Evolutionary conservation across 2,797 vertebrate species (phyloP), one percentile per base, ranked within the genome.

Genomic region (Mus minutoides): DNA sequence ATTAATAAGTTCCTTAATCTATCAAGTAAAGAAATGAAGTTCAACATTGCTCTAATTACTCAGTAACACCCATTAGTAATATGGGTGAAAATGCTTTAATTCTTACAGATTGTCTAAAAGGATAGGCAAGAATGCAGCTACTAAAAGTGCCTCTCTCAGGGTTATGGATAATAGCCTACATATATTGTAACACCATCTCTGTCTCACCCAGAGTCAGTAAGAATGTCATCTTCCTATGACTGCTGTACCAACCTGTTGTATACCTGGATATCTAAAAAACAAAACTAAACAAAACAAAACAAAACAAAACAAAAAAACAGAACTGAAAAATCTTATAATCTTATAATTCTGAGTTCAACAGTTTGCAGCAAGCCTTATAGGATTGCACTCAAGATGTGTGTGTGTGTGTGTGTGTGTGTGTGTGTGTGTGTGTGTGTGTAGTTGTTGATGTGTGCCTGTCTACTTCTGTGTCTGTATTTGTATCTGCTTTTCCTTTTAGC

Each of bases 1-100:
- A 83, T 80, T 96, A 98, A 98, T 94, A 91, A 92, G 86, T 95
- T 96, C 95, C 82, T 97, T 94, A 97, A 96, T 96, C 97, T 97
- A 97, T 92, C 91, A 37, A 17, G 19, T 13, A 94, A 92, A 97
- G 24, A 94, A 67, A 88, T 97, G 83, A 14, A 52, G 92, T 95
- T 91, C 95, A 94, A 94, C 34, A 75, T 58, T 3, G 22, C 40
- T 96, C 91, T 97, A 96, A 95, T 90, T 92, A 67, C 90, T 82
- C 90, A 96, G 93, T 56, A 96, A 95, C 87, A 88, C 64, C 84
- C 93, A 97, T 96, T 96, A 98, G 80, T 97, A 95, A 93, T 95
- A 69, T 94, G 75, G 84, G 62, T 90, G 96, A 37, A 88, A 37
- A 40, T 87, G 56, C 93, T 96, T 95, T 96, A 88, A 95, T 94